Percentiles rank a stretch among this genome's conserved stretches.
Evolutionary conservation across 2,888 invertebrate genomes (phyloP).

Genomic region (Drosophila nr. medialis): DNA sequence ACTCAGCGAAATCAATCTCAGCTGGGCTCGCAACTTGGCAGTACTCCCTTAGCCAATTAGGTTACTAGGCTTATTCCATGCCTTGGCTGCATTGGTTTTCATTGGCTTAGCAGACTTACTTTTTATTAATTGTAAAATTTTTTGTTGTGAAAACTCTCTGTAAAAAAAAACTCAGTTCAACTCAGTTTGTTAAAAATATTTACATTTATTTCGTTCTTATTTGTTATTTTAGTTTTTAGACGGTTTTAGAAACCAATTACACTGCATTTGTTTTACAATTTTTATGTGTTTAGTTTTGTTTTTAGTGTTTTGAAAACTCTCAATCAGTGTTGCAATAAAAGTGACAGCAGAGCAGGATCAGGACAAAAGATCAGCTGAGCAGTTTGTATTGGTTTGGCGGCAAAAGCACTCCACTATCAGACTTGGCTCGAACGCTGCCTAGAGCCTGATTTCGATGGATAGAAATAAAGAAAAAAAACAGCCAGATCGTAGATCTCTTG

Average conservation of each 20-base stretch:
- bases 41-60: no score
- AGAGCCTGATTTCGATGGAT: neutral
- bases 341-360: constrained; percentile 6
- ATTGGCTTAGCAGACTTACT: no score
- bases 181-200: constrained; percentile 63
- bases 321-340: constrained; percentile 27
- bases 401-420: neutral
- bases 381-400: constrained; percentile 14
- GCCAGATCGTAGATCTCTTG: neutral
- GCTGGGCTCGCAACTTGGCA: no score
- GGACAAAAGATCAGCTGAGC: constrained; percentile 22
- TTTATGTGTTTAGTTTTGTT: constrained; percentile 42
- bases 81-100: no score
- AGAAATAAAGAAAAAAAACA: neutral
- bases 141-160: neutral
- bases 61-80: no score
- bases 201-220: constrained; percentile 71
- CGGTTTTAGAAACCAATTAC: constrained; percentile 69
- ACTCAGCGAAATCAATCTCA: no score
- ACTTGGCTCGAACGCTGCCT: constrained; percentile 6
- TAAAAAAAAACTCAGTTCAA: neutral
- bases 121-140: no score
- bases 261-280: constrained; percentile 59
- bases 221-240: constrained; percentile 12
- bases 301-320: constrained; percentile 28